Percentiles rank a stretch among this genome's conserved stretches.
These are phyloP conservation scores for Semotilus atromaculatus DNA, from an alignment of 2,797 vertebrate genomes.

Conservation along the genomic window DNA sequence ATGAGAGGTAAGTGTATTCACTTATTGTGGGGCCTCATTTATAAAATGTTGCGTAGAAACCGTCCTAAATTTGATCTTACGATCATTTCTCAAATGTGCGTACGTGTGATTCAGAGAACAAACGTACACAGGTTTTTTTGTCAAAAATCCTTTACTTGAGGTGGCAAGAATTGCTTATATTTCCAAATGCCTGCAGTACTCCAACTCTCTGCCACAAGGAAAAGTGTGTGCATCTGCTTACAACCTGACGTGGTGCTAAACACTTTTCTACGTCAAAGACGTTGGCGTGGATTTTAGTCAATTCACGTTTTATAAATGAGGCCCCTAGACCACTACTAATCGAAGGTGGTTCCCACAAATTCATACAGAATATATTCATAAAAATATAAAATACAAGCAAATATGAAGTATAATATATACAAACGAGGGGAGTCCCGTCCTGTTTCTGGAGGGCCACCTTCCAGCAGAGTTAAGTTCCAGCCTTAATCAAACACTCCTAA, in stretches of 20 bases:
- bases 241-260: background rate
- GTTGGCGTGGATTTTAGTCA: background rate
- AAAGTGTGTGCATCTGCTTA: background rate
- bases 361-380: background rate
- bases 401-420: background rate
- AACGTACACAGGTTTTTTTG: background rate
- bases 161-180: background rate
- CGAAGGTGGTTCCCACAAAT: background rate
- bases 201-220: background rate
- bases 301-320: too few species aligned
- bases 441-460: background rate
- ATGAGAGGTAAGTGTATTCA: background rate
- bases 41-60: background rate
- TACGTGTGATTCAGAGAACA: background rate
- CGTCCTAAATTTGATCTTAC: background rate
- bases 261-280: background rate
- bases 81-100: background rate
- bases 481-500: background rate
- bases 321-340: background rate
- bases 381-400: background rate
- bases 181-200: background rate
- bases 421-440: background rate
- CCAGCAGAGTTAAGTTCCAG: background rate
- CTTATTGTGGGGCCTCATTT: background rate
- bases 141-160: background rate